These are phyloP conservation scores for Nycteola revayana DNA, from an alignment of 2,888 invertebrate species.

Conservation along the genomic window DNA sequence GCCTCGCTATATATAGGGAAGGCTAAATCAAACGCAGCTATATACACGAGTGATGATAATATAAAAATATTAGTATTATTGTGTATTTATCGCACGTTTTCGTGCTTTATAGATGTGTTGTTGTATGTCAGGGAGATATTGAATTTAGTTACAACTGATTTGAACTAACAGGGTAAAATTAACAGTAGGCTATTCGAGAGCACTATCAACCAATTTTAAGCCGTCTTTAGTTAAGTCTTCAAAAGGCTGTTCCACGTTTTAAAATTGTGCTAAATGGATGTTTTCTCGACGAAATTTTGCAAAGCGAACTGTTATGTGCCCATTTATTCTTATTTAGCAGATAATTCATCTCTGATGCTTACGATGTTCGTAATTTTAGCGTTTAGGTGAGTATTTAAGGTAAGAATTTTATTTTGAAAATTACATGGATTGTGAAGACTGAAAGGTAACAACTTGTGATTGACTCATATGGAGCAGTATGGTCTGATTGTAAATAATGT, in stretches of 20 bases:
- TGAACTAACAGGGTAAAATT: slow-evolving; percentile 75
- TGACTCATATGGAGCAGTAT: slow-evolving; percentile 44
- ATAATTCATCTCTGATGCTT: slow-evolving; percentile 26
- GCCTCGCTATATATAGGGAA: too few species aligned
- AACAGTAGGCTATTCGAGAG: slow-evolving; percentile 43
- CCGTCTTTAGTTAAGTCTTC: slow-evolving; percentile 25
- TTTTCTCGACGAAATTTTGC: slow-evolving; percentile 16
- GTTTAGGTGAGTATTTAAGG: slow-evolving; percentile 29
- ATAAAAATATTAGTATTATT: slow-evolving; percentile 23
- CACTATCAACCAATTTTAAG: slow-evolving; percentile 36
- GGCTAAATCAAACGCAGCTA: too few species aligned
- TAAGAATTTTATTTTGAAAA: slow-evolving; percentile 22
- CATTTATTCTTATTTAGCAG: slow-evolving; percentile 10
- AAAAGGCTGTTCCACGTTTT: slow-evolving; percentile 11
- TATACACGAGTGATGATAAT: too few species aligned
- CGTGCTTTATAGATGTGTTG: slow-evolving; percentile 57
- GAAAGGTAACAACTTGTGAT: slow-evolving; percentile 77
- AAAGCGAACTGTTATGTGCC: slow-evolving; percentile 12
- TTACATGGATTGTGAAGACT: slow-evolving; percentile 66
- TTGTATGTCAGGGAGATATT: slow-evolving; percentile 44
- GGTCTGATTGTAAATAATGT: slow-evolving; percentile 61
- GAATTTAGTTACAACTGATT: slow-evolving; percentile 48
- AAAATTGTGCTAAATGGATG: slow-evolving; percentile 15
- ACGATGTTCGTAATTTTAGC: slow-evolving; percentile 19
- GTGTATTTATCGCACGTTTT: slow-evolving; percentile 57